phyloP scores from a whole-genome alignment of 2,888 invertebrate species.

The Dexiosoma caninum region DNA sequence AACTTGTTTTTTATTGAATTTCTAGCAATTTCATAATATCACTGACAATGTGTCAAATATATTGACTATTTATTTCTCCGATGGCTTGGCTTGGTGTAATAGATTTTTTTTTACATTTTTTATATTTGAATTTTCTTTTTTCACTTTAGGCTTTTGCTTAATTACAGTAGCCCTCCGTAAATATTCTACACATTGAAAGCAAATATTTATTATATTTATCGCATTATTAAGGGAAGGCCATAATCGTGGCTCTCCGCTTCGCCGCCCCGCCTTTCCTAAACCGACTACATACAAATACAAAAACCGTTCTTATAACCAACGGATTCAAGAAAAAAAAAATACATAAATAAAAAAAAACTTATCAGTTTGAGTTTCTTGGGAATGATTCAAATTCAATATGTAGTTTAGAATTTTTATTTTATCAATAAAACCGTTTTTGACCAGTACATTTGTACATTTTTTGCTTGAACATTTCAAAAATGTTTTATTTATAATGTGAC shows the following conservation, averaged over 20 bases:
- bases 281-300: background rate
- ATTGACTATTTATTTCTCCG: no score
- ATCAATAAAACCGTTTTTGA: constrained; percentile 45
- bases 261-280: no score
- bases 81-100: background rate
- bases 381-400: background rate
- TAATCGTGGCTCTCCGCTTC: background rate
- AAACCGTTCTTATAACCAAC: background rate
- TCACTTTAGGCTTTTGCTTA: background rate
- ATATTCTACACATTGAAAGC: background rate
- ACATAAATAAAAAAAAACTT: no score
- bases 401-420: constrained; percentile 37
- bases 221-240: no score
- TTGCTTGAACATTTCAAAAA: constrained; percentile 7
- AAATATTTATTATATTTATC: background rate
- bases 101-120: no score
- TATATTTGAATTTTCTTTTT: no score
- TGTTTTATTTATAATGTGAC: constrained; percentile 39
- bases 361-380: constrained; percentile 31
- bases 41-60: no score
- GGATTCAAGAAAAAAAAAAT: background rate
- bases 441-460: constrained; percentile 15
- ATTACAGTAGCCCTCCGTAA: background rate
- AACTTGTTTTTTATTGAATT: no score
- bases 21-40: no score